These are phyloP conservation scores for Corynorhinus townsendii DNA, from an alignment of 2,113 vertebrate species.

Conservation along the genomic window DNA sequence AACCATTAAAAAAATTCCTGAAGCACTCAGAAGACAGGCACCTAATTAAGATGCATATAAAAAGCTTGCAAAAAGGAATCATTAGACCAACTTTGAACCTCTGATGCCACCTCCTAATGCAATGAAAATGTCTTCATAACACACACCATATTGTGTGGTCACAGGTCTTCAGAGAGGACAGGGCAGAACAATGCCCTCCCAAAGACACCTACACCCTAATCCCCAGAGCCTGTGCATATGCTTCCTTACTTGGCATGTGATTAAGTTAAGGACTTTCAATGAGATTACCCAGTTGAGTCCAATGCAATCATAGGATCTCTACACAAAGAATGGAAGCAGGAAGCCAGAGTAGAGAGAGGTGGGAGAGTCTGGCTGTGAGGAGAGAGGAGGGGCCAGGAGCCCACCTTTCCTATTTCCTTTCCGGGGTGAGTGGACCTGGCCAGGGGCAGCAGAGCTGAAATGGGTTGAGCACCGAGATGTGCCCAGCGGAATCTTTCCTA, in stretches of 20 bases:
- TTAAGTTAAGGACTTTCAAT: neutral
- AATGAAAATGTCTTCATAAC: neutral
- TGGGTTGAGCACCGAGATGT: neutral
- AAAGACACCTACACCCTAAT: fast-evolving
- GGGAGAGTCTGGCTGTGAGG: neutral
- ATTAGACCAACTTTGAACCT: neutral
- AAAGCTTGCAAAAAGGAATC: neutral
- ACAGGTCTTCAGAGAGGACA: neutral
- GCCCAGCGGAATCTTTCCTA: neutral
- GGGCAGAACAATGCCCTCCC: neutral
- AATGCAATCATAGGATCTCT: neutral
- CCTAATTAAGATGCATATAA: neutral
- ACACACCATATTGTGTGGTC: too few species aligned
- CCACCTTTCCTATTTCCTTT: neutral
- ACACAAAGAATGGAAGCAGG: neutral
- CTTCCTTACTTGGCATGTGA: neutral
- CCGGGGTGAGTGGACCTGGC: neutral
- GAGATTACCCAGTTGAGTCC: neutral
- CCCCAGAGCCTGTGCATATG: fast-evolving
- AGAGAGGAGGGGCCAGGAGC: neutral
- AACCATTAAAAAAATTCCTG: neutral
- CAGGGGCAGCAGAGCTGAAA: neutral
- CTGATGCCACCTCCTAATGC: too few species aligned
- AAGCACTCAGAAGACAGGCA: neutral
- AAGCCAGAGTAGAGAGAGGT: neutral